A percentile compares a stretch with the other conserved stretches of the same genome.
Evolutionary conservation across 53 echinoderm and acorn worm species (phyloP).

Genomic region (Pentamera pediparva): DNA sequence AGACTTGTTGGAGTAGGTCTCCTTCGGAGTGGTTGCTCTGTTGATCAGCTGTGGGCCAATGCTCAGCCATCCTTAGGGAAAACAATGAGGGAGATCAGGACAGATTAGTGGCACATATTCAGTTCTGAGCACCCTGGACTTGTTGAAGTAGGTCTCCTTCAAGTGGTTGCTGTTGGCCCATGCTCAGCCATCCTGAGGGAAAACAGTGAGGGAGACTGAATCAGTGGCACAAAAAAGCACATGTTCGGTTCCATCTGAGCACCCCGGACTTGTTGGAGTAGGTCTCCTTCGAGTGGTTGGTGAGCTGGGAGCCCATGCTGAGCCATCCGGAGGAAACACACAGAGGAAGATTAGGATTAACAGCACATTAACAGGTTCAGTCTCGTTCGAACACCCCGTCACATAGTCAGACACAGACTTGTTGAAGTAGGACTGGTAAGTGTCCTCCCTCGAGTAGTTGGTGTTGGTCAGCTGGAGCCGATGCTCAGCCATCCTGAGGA

Average conservation of each 20-base stretch:
- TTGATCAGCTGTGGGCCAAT: constrained; percentile 76
- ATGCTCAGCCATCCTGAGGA: constrained; percentile 79
- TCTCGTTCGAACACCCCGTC: constrained; percentile 89
- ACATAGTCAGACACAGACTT: constrained; percentile 67
- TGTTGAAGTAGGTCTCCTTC: constrained; percentile 82
- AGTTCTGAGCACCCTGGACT: constrained; percentile 85
- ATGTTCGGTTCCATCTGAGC: constrained; percentile 86
- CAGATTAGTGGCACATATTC: too few relatives aligned
- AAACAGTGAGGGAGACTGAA: neutral
- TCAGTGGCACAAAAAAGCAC: too few relatives aligned
- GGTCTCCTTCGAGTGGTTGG: constrained; percentile 78
- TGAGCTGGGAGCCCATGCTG: constrained; percentile 80
- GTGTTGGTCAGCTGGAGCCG: constrained; percentile 88
- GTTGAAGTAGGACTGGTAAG: constrained; percentile 83
- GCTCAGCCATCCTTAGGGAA: constrained; percentile 61
- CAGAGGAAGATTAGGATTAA: too few relatives aligned
- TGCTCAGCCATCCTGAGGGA: constrained; percentile 64
- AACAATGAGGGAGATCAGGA: neutral
- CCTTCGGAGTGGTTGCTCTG: constrained; percentile 75
- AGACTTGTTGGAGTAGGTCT: too few relatives aligned
- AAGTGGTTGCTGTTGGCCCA: constrained; percentile 93
- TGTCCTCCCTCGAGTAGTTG: constrained; percentile 83
- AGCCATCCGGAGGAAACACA: constrained; percentile 61
- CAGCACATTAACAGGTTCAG: too few relatives aligned
- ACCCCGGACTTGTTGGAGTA: constrained; percentile 91